phyloP scores from a whole-genome alignment of 2,888 invertebrate species.

The Trichogramma evanescens region DNA sequence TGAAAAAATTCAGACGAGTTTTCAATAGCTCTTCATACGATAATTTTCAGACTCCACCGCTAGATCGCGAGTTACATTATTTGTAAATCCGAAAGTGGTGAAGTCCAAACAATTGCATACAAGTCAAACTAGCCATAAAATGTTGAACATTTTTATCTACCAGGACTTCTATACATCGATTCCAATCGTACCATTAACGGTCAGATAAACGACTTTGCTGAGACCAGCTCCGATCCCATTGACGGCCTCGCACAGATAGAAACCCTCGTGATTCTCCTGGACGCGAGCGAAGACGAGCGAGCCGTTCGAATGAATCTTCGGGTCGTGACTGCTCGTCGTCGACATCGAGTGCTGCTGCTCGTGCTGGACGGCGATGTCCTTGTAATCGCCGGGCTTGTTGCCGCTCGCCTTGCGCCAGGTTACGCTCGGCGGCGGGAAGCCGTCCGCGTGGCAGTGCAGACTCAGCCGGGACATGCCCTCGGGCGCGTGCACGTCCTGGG shows the following conservation, averaged over 20 bases:
- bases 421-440: constrained; percentile 81
- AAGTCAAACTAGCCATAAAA: neutral
- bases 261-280: constrained; percentile 80
- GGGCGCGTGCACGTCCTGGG: constrained; percentile 64
- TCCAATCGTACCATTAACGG: constrained; percentile 71
- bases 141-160: neutral
- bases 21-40: too few species aligned
- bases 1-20: too few species aligned
- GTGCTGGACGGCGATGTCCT: constrained; percentile 36
- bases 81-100: too few species aligned
- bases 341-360: constrained; percentile 27
- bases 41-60: too few species aligned
- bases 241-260: constrained; percentile 87
- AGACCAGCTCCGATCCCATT: constrained; percentile 87
- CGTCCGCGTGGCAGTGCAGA: constrained; percentile 83
- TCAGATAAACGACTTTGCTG: constrained; percentile 84
- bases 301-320: constrained; percentile 64
- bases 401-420: constrained; percentile 87
- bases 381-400: constrained; percentile 45
- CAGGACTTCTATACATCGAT: neutral
- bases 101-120: too few species aligned
- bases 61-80: too few species aligned
- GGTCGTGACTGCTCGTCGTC: constrained; percentile 33
- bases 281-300: constrained; percentile 76
- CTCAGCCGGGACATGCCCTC: constrained; percentile 49